phyloP scores from a whole-genome alignment of 2,888 invertebrate species.

The Neocrepidodera transversa region DNA sequence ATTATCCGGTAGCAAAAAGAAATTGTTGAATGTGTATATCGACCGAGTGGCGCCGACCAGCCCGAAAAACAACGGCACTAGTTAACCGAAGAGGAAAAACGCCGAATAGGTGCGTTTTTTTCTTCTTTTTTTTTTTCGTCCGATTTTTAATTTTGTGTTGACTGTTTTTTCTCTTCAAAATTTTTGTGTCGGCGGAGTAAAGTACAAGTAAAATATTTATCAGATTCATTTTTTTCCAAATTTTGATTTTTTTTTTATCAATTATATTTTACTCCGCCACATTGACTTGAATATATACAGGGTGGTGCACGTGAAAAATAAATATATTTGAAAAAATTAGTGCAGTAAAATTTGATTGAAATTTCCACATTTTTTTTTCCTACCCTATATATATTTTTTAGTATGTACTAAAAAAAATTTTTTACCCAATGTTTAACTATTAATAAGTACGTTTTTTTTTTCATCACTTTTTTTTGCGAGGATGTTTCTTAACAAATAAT shows the following conservation, averaged over 20 bases:
- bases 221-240: too few relatives aligned
- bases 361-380: too few relatives aligned
- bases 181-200: background rate
- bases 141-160: slow-evolving; percentile 2
- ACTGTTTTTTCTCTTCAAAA: background rate
- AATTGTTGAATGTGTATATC: slow-evolving; percentile 82
- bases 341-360: background rate
- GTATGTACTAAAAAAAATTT: background rate
- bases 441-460: background rate
- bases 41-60: slow-evolving; percentile 65
- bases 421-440: background rate
- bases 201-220: background rate
- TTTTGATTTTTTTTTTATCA: too few relatives aligned
- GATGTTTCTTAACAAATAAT: slow-evolving; percentile 1
- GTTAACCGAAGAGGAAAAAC: slow-evolving; percentile 12
- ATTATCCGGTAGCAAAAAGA: slow-evolving; percentile 88
- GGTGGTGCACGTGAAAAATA: background rate
- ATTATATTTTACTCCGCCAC: background rate
- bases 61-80: slow-evolving; percentile 52
- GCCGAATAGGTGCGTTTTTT: slow-evolving; percentile 6
- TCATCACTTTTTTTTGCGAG: background rate
- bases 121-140: slow-evolving; percentile 5
- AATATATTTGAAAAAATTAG: background rate
- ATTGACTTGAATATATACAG: background rate
- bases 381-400: too few relatives aligned